These are phyloP conservation scores for Muntiacus reevesi DNA, from an alignment of 2,113 vertebrate genomes.

Conservation along the genomic window DNA sequence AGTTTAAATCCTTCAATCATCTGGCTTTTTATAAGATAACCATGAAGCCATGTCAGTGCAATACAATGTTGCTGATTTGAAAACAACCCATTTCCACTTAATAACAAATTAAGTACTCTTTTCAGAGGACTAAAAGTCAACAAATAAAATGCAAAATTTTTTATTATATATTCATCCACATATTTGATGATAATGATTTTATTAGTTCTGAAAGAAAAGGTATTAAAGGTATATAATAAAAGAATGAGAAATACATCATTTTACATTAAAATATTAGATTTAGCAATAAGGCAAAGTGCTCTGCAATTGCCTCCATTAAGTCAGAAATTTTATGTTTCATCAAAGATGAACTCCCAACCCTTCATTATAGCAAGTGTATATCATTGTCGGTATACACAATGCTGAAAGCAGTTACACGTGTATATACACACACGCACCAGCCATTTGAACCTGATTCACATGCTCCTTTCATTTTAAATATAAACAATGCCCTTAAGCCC, in stretches of 20 bases:
- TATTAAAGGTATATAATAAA: conserved; percentile 5
- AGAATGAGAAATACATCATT: neutral
- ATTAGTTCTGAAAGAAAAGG: conserved; percentile 23
- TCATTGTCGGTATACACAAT: neutral
- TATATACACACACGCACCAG: neutral
- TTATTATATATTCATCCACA: conserved; percentile 39
- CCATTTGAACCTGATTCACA: neutral
- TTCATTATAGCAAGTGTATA: neutral
- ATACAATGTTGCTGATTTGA: neutral
- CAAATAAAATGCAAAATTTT: conserved; percentile 62
- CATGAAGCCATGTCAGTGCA: neutral
- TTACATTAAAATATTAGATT: conserved; percentile 8
- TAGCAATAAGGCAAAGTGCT: conserved; percentile 12
- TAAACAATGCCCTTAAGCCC: neutral
- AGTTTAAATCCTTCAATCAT: conserved; percentile 26
- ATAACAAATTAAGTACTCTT: conserved; percentile 49
- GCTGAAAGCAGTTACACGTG: neutral
- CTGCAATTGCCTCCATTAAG: conserved; percentile 7
- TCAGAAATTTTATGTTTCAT: conserved; percentile 12
- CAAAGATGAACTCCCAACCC: neutral
- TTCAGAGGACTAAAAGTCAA: conserved; percentile 45
- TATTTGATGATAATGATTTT: conserved; percentile 15
- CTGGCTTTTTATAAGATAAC: conserved; percentile 44
- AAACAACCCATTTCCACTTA: conserved; percentile 43
- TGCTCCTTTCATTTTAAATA: conserved; percentile 3